A percentile compares a stretch with the other conserved stretches of the same genome.
These are phyloP conservation scores for Ctenicera cuprea DNA, from an alignment of 2,888 invertebrate genomes.

Conservation along the genomic window DNA sequence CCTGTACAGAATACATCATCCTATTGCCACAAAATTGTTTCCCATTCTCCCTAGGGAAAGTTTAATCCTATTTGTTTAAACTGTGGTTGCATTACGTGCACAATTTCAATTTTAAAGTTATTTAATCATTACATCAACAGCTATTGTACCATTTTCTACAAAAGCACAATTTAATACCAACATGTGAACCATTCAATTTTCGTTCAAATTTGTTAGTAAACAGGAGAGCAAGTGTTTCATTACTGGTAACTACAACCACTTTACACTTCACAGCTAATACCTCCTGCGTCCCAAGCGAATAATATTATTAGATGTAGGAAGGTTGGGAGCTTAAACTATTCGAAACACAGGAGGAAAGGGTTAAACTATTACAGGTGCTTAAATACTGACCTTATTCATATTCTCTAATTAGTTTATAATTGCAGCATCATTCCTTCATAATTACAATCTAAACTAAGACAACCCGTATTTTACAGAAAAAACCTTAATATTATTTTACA, in stretches of 20 bases:
- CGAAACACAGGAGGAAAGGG: neutral
- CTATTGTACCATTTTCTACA: no score
- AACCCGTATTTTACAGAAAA: no score
- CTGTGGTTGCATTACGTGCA: no score
- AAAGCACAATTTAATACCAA: no score
- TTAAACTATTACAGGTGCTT: constrained; percentile 17
- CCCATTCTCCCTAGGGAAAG: no score
- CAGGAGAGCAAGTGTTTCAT: neutral
- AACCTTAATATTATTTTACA: no score
- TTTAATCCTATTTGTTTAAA: no score
- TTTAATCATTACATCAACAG: no score
- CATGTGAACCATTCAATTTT: neutral
- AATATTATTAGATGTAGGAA: constrained; percentile 19
- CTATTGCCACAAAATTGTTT: no score
- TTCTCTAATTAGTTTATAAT: constrained; percentile 8
- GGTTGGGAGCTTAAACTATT: constrained; percentile 18
- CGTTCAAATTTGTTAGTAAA: neutral
- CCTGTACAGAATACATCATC: no score
- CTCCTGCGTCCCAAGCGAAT: constrained; percentile 9
- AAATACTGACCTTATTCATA: neutral
- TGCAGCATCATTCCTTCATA: neutral
- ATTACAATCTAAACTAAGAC: neutral
- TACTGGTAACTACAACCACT: constrained; percentile 2
- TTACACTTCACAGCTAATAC: constrained; percentile 17
- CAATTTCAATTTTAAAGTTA: no score